Percentiles rank a stretch among this genome's conserved stretches.
These are phyloP conservation scores for Euglossa dilemma DNA, from an alignment of 1,140 invertebrate genomes.

Conservation along the genomic window DNA sequence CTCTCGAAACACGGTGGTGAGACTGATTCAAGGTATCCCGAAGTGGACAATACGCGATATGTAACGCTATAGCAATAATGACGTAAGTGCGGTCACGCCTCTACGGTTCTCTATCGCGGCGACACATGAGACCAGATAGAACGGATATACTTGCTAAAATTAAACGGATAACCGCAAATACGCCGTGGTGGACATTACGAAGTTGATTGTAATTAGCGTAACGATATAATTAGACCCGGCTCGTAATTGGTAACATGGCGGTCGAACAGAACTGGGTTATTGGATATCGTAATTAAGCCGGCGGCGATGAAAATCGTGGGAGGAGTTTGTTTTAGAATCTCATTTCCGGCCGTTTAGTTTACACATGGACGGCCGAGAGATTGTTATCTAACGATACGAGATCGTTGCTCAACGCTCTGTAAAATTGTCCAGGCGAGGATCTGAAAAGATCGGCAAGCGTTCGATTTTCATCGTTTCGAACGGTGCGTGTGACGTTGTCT, in stretches of 20 bases:
- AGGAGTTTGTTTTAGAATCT: no score
- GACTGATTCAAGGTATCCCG: background rate
- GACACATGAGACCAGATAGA: background rate
- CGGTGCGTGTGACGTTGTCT: no score
- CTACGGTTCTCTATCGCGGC: background rate
- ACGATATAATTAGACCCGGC: background rate
- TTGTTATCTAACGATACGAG: no score
- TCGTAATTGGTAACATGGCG: background rate
- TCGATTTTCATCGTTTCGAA: no score
- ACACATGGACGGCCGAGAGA: no score
- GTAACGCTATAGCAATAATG: conserved; percentile 22
- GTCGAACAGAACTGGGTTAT: background rate
- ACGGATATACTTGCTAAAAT: conserved; percentile 14
- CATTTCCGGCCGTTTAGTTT: no score
- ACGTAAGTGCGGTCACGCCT: conserved; percentile 17
- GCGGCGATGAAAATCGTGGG: background rate
- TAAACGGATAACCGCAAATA: conserved; percentile 10
- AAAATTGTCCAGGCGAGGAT: no score
- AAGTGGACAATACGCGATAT: conserved; percentile 9
- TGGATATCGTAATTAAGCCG: background rate
- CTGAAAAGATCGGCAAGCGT: no score
- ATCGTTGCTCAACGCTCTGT: no score
- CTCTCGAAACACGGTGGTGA: background rate
- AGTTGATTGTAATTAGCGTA: conserved; percentile 5
- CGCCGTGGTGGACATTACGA: background rate